Evolutionary conservation across 2,113 vertebrate species (phyloP).

Genomic region (Rhombomys opimus): DNA sequence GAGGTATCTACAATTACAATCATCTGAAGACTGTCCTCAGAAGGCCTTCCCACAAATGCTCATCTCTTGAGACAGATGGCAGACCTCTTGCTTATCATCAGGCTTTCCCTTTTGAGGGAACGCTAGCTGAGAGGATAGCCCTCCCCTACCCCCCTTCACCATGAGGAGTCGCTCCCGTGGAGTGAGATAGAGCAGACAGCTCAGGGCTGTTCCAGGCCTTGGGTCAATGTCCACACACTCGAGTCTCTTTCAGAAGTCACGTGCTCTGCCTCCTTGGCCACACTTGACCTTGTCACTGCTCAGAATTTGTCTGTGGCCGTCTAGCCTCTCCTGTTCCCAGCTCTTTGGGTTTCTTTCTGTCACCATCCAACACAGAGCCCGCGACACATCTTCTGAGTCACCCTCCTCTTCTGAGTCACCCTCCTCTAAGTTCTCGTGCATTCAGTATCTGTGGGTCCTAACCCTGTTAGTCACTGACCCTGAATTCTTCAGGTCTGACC

Average conservation of each 20-base stretch:
- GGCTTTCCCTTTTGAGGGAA: conserved; percentile 25
- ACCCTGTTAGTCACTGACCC: background rate
- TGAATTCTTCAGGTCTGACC: background rate
- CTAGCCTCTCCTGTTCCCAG: background rate
- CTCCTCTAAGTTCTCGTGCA: background rate
- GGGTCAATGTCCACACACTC: background rate
- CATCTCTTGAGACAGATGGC: background rate
- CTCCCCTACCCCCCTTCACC: background rate
- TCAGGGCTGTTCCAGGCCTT: background rate
- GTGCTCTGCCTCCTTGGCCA: background rate
- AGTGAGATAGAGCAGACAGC: background rate
- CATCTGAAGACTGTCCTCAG: background rate
- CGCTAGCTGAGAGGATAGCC: background rate
- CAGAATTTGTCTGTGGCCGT: background rate
- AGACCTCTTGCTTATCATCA: background rate
- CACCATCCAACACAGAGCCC: background rate
- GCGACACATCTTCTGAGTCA: background rate
- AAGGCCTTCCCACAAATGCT: background rate
- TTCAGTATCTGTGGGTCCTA: background rate
- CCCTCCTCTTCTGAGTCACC: background rate
- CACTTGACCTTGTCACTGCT: background rate
- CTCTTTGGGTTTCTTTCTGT: background rate
- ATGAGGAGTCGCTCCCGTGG: background rate
- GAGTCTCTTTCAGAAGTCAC: background rate
- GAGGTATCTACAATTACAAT: background rate